Conservation (phyloP, 2,797 vertebrate genomes). For the Neomorphus geoffroyi region DNA sequence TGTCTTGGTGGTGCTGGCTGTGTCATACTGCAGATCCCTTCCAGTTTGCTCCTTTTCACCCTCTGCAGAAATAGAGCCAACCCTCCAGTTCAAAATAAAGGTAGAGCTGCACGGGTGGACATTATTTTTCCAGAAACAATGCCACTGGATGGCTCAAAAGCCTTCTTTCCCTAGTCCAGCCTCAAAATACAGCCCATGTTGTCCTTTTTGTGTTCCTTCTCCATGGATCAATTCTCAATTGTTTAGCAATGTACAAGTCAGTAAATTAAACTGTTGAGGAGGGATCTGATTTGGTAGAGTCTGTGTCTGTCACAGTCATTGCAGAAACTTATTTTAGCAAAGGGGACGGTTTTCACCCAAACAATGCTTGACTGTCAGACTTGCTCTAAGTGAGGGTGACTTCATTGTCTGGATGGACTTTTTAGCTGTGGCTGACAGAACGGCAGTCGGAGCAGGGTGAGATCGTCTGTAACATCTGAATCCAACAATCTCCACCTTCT, state of each 20-base stretch:
- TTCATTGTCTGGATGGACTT: neutral
- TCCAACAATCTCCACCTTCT: neutral
- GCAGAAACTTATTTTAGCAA: slow-evolving; percentile 5
- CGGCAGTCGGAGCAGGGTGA: rapidly evolving
- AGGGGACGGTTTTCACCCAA: neutral
- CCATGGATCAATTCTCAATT: slow-evolving; percentile 8
- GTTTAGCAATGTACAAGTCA: neutral
- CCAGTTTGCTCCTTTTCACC: neutral
- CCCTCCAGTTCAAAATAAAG: neutral
- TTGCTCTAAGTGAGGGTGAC: neutral
- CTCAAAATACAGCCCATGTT: neutral
- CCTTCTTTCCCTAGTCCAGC: neutral
- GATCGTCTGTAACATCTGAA: neutral
- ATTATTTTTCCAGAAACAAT: neutral
- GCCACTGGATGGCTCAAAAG: neutral
- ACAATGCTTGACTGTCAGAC: neutral
- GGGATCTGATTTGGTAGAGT: neutral
- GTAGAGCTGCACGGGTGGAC: neutral
- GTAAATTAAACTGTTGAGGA: slow-evolving; percentile 44
- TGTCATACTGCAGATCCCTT: neutral
- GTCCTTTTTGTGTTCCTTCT: neutral
- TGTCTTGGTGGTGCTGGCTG: neutral
- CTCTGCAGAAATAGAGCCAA: neutral
- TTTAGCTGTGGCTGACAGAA: neutral
- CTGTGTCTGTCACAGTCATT: neutral